phyloP scores from a whole-genome alignment of 1,140 invertebrate genomes.

The Polypedilum pembai region DNA sequence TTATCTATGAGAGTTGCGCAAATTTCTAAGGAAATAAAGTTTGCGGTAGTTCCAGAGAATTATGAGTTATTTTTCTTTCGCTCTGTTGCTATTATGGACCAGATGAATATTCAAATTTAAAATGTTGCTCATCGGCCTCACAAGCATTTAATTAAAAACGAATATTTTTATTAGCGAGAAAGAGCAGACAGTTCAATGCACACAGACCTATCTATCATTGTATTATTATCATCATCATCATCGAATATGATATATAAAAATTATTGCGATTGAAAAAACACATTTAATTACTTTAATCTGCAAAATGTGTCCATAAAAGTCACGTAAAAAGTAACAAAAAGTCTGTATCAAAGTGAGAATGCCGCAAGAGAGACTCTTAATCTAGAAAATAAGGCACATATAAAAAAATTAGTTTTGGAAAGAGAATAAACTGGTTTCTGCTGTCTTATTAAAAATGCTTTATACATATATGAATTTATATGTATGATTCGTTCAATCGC shows the following conservation, averaged over 20 bases:
- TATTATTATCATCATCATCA: neutral
- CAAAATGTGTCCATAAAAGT: constrained; percentile 18
- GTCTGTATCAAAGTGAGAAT: neutral
- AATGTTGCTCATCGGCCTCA: neutral
- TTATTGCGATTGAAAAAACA: neutral
- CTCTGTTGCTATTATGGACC: neutral
- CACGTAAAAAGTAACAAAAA: neutral
- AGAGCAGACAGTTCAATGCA: neutral
- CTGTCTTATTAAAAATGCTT: constrained; percentile 2
- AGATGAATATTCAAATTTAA: constrained; percentile 9
- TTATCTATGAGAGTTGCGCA: too few species aligned
- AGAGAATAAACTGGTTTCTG: neutral
- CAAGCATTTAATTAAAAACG: constrained; percentile 6
- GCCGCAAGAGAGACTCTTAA: neutral
- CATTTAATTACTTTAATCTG: constrained; percentile 6
- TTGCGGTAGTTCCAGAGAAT: constrained; percentile 17
- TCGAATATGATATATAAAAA: neutral
- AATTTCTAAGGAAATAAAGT: constrained; percentile 5
- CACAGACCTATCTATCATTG: neutral
- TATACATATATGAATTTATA: neutral
- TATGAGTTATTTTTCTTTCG: neutral
- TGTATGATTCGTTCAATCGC: constrained; percentile 17
- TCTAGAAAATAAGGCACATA: constrained; percentile 12
- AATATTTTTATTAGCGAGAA: neutral
- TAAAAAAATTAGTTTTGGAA: neutral